Base-by-base conservation (phyloP, 2,797 vertebrate species). In the Lagodon rhomboides region DNA sequence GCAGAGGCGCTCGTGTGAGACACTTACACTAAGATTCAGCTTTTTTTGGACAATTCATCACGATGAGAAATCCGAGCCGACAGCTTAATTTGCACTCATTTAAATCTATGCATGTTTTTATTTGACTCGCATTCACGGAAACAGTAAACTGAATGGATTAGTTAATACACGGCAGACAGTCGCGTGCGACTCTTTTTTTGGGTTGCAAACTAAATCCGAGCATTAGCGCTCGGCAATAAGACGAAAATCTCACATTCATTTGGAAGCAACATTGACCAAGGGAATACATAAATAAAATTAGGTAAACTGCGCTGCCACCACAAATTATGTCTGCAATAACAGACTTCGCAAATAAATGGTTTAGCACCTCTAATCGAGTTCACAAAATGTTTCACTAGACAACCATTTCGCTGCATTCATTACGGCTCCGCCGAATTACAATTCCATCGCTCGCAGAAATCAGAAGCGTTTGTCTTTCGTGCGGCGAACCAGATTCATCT, bases 241-340 rank as follows among this genome's bases (percentile, higher is more conserved):
- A 77, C 62, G 41, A 75, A 87, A 89, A 77, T 68, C 73, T 83
- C 72, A 55, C 87, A 78, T 85, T 90, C 78, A 87, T 90, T 88
- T 88, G 58, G 83, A 84, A 78, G 81, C 80, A 87, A 89, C 85
- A 82, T 91, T 92, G 90, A 92, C 90, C 90, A 65, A 65, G 90
- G 90, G 92, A 89, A 92, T 90, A 87, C 86, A 90, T 91, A 91
- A 93, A 93, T 92, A 92, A 89, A 92, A 92, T 90, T 91, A 89
- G 89, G 87, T 92, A 90, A 92, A 92, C 85, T 68, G 82, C 49
- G 69, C 86, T 89, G 91, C 87, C 90, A 88, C 78, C 81, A 68
- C 90, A 90, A 93, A 92, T 90, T 85, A 91, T 89, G 88, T 90
- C 88, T 84, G 81, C 89, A 92, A 92, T 93, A 93, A 91, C 89